These are phyloP conservation scores for Watsonalla cultraria DNA, from an alignment of 2,888 invertebrate species.

Conservation along the genomic window DNA sequence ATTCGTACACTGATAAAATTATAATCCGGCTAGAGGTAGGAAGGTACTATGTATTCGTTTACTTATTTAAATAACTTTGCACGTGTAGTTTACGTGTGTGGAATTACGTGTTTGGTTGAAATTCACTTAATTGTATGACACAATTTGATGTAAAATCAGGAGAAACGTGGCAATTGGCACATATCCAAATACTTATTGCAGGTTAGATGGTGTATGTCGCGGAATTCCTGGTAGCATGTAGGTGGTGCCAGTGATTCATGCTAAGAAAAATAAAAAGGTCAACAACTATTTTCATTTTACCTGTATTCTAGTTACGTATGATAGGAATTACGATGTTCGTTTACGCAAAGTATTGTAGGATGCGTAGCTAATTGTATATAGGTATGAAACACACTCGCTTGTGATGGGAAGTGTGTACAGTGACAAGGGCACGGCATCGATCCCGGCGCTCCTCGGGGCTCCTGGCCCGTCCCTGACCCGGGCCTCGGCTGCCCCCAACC, in stretches of 20 bases:
- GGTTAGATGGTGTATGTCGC: conserved; percentile 29
- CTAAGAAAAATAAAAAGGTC: conserved; percentile 4
- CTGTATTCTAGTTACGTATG: neutral
- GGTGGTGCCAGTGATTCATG: conserved; percentile 21
- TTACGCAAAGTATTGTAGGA: no score
- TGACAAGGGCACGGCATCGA: conserved; percentile 57
- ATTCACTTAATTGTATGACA: neutral
- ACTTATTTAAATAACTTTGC: no score
- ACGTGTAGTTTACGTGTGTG: no score
- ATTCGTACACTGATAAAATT: no score
- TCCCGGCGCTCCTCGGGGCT: conserved; percentile 29
- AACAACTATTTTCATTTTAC: conserved; percentile 6
- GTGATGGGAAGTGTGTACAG: conserved; percentile 24
- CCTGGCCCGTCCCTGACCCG: conserved; percentile 60
- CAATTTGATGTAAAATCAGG: neutral
- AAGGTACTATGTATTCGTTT: no score
- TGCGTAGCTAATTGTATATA: no score
- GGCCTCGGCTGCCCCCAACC: conserved; percentile 18
- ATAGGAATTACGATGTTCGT: no score
- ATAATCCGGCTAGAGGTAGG: no score
- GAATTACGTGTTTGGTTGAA: neutral
- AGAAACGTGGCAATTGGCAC: conserved; percentile 20
- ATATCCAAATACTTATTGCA: conserved; percentile 27
- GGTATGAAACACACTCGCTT: no score
- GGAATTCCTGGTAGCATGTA: conserved; percentile 26